Evolutionary conservation across 1,140 invertebrate genomes (phyloP), one percentile per base, ranked within the genome.

Genomic region (Cydia fagiglandana): DNA sequence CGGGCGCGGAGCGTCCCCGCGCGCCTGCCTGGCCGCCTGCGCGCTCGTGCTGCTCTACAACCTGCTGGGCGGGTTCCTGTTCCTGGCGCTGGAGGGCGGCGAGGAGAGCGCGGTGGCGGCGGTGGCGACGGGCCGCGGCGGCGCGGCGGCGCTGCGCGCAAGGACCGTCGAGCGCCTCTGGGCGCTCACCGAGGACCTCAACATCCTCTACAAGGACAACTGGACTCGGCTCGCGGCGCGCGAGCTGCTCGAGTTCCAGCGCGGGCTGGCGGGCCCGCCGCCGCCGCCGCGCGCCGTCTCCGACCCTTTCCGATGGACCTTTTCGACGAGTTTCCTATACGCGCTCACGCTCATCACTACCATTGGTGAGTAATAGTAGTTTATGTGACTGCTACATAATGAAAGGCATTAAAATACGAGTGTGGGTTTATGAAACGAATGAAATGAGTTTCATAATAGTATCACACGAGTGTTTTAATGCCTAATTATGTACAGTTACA

Each of bases 311-410:
- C 95, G 96, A 81, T 99, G 97, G 97, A 97, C 96, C 53, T 98
- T 98, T 89, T 96, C 97, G 70, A 96, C 97, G 47, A 97, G 97
- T 80, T 97, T 99, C 90, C 95, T 99, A 15, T 99, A 99, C 91
- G 98, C 98, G 17, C 94, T 99, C 66, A 99, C 98, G 34, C 95
- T 99, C 66, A 98, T 99, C 80, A 99, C 98, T 4, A 99, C 98
- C 73, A 99, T 99, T 83, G 98, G 98, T 99, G 93, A 96, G 82
- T 76, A 56, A 50, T n/a, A 15, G 47, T 50, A n/a, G n/a, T n/a
- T n/a, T n/a, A n/a, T n/a, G n/a, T n/a, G n/a, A n/a, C n/a, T n/a
- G n/a, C n/a, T n/a, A n/a, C n/a, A n/a, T n/a, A n/a, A n/a, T n/a
- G n/a, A n/a, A n/a, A n/a, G n/a, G n/a, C n/a, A n/a, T n/a, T n/a